phyloP scores from a whole-genome alignment of 1,140 invertebrate species.

The Phymorhynchus buccinoides region DNA sequence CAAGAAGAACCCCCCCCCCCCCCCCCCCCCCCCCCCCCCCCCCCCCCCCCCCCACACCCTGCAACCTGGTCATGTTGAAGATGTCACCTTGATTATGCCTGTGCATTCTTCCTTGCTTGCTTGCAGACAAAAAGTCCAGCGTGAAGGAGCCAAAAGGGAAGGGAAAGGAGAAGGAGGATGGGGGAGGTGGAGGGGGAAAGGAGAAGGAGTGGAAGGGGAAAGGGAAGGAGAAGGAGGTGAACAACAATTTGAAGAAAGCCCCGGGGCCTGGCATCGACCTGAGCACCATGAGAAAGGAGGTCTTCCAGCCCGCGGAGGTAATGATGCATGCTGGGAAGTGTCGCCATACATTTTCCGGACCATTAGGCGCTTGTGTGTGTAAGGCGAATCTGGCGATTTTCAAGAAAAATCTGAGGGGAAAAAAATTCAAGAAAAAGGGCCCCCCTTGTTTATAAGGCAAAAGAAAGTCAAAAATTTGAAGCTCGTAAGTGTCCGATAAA shows the following conservation, averaged over 20 bases:
- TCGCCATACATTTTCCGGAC: no score
- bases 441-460: no score
- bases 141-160: conserved; percentile 50
- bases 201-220: conserved; percentile 42
- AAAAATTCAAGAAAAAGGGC: no score
- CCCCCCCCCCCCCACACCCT: no score
- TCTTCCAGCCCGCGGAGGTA: conserved; percentile 76
- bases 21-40: no score
- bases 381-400: no score
- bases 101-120: background rate
- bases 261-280: conserved; percentile 60
- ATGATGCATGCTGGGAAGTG: conserved; percentile 72
- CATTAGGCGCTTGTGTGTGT: no score
- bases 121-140: conserved; percentile 53
- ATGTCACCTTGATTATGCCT: background rate
- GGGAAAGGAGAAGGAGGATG: conserved; percentile 33
- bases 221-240: conserved; percentile 47
- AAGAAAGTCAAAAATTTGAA: no score
- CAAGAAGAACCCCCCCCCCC: no score
- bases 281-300: conserved; percentile 66
- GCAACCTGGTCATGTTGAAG: no score
- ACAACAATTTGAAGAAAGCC: conserved; percentile 51
- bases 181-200: conserved; percentile 10
- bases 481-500: no score
- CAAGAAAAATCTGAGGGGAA: no score